Evolutionary conservation across 2,113 vertebrate genomes (phyloP).

Genomic region (Ia io): DNA sequence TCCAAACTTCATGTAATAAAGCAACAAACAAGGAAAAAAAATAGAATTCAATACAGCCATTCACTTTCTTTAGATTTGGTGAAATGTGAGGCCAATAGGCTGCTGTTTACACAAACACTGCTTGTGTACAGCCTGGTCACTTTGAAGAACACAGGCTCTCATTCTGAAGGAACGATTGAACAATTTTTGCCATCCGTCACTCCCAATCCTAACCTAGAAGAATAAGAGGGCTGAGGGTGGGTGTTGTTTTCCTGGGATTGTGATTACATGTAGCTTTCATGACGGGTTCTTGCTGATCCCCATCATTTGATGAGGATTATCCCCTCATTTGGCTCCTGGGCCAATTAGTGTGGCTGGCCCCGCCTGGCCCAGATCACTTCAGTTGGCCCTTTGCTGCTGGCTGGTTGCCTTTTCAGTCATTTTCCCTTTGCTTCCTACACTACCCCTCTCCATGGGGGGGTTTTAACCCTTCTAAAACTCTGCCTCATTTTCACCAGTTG

Average conservation of each 20-base stretch:
- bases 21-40: neutral
- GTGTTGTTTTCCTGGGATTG: neutral
- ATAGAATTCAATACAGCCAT: neutral
- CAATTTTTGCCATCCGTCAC: neutral
- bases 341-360: neutral
- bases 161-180: neutral
- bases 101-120: neutral
- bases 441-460: no score
- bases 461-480: neutral
- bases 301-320: neutral
- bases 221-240: neutral
- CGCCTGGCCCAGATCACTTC: neutral
- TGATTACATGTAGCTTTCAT: neutral
- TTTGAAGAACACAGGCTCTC: neutral
- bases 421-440: neutral
- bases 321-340: neutral
- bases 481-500: neutral
- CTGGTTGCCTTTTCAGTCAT: neutral
- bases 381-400: neutral
- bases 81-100: neutral
- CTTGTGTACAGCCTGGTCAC: neutral
- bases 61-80: neutral
- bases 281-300: neutral
- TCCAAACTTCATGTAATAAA: constrained; percentile 47
- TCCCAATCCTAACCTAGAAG: neutral